Conservation (phyloP, 2,888 invertebrate species). For the Adineta ricciae region DNA sequence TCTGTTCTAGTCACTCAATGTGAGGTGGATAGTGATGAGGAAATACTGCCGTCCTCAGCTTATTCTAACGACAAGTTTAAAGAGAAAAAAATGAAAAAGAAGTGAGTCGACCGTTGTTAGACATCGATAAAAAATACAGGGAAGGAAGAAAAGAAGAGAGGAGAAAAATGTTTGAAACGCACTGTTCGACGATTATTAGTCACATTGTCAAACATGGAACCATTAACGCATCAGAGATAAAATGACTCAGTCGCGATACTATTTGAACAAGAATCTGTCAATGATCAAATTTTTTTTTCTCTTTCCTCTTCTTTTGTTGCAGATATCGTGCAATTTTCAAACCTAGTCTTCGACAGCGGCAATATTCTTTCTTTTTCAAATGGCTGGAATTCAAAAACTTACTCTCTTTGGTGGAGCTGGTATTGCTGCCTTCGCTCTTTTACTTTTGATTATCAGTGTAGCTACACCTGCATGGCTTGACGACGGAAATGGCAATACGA, state of each 20-base stretch:
- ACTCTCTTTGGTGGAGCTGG: not conserved
- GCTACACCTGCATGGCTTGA: not conserved
- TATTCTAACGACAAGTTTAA: not conserved
- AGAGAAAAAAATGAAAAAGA: not conserved
- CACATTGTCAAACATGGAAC: not conserved
- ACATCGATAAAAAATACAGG: not conserved
- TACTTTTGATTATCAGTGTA: conserved; percentile 6
- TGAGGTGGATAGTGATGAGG: not conserved
- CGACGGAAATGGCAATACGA: not conserved
- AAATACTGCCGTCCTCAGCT: not conserved
- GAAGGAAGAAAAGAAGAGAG: not conserved
- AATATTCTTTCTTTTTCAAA: not conserved
- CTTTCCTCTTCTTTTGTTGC: not conserved
- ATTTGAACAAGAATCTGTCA: not conserved
- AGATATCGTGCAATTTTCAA: not conserved
- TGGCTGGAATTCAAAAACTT: not conserved
- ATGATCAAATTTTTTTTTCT: not conserved
- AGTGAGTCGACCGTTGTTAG: not conserved
- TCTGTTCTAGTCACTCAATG: not conserved
- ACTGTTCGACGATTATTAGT: not conserved
- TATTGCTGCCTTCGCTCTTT: not conserved
- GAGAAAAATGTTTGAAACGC: no score
- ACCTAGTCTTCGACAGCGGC: not conserved
- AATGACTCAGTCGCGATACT: not conserved
- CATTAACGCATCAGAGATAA: not conserved